Percentiles rank a stretch among this genome's conserved stretches.
phyloP scores from a whole-genome alignment of 2,797 vertebrate species.

The Propithecus deckenii region DNA sequence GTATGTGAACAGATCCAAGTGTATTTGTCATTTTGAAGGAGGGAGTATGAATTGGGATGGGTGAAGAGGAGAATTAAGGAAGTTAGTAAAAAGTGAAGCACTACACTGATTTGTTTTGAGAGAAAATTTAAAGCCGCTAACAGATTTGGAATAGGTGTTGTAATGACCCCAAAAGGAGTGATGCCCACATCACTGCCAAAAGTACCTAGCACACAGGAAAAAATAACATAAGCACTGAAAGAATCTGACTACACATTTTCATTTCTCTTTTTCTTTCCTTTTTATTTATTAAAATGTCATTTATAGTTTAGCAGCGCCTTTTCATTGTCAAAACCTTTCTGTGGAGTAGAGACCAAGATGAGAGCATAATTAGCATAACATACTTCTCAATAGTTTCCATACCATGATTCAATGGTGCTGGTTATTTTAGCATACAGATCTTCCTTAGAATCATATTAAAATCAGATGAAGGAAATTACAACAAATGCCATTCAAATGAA shows the following conservation, averaged over 20 bases:
- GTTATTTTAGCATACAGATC: not conserved
- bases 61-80: not conserved
- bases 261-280: not conserved
- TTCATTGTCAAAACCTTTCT: not conserved
- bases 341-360: not conserved
- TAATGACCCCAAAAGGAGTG: not conserved
- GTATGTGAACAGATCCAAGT: not conserved
- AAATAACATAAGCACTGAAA: not conserved
- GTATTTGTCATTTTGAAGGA: not conserved
- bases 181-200: not conserved
- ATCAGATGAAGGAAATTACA: not conserved
- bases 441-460: conserved; percentile 20
- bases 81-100: not conserved
- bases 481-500: not conserved
- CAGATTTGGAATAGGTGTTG: not conserved
- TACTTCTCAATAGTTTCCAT: not conserved
- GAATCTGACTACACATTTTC: not conserved
- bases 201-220: not conserved
- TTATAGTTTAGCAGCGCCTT: not conserved
- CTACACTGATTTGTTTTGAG: not conserved
- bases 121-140: not conserved
- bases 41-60: not conserved
- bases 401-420: not conserved
- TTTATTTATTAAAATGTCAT: not conserved
- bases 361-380: not conserved